Evolutionary conservation across 2,797 vertebrate genomes (phyloP).

Genomic region (Valencia hispanica): DNA sequence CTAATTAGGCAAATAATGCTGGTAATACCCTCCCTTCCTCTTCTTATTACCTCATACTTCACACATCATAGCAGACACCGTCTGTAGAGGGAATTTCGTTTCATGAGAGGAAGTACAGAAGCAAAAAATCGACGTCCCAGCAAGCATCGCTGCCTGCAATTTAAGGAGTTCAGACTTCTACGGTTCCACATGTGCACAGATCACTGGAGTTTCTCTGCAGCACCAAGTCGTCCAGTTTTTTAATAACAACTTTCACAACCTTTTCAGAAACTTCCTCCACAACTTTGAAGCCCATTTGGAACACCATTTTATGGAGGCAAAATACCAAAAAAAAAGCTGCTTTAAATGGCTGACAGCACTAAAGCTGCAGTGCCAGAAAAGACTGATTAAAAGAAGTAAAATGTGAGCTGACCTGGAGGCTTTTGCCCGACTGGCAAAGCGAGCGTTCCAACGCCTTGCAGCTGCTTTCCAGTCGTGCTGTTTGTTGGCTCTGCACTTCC

Average conservation of each 20-base stretch:
- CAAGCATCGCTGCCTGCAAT: slow-evolving; percentile 47
- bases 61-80: slow-evolving; percentile 56
- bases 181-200: slow-evolving; percentile 40
- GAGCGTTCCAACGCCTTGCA: slow-evolving; percentile 91
- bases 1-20: slow-evolving; percentile 70
- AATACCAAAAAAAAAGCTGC: background rate
- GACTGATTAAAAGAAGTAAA: slow-evolving; percentile 7
- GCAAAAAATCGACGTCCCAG: slow-evolving; percentile 47
- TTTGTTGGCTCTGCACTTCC: slow-evolving; percentile 89
- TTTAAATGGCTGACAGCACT: background rate
- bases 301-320: background rate
- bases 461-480: slow-evolving; percentile 87
- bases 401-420: slow-evolving; percentile 84
- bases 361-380: background rate
- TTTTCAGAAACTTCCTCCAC: slow-evolving; percentile 14
- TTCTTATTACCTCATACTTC: slow-evolving; percentile 59
- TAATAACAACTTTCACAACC: slow-evolving; percentile 15
- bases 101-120: slow-evolving; percentile 31
- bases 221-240: slow-evolving; percentile 21
- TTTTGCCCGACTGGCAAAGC: slow-evolving; percentile 88
- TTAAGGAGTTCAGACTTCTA: slow-evolving; percentile 60
- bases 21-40: slow-evolving; percentile 52
- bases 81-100: slow-evolving; percentile 20
- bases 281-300: background rate
- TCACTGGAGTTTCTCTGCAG: slow-evolving; percentile 4